These are phyloP conservation scores for Acronicta psi DNA, from an alignment of 2,888 invertebrate genomes.

Conservation along the genomic window DNA sequence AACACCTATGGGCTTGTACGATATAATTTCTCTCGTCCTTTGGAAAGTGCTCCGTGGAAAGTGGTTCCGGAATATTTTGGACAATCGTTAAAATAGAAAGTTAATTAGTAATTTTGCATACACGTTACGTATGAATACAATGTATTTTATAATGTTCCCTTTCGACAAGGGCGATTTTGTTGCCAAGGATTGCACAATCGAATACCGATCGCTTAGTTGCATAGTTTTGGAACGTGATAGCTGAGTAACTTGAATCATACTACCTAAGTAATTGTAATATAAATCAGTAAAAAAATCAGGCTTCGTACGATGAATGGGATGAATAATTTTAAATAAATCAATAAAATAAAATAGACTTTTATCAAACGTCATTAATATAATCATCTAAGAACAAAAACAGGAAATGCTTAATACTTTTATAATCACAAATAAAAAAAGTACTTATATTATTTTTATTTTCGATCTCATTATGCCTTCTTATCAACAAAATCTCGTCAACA, in stretches of 20 bases:
- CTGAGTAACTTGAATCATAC: background rate
- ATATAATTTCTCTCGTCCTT: constrained; percentile 87
- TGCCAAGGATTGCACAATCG: constrained; percentile 30
- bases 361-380: background rate
- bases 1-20: constrained; percentile 74
- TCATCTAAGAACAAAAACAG: background rate
- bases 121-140: constrained; percentile 54
- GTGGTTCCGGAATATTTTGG: constrained; percentile 84
- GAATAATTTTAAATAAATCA: too few relatives aligned
- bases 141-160: constrained; percentile 42
- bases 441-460: too few relatives aligned
- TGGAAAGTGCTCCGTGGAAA: constrained; percentile 84
- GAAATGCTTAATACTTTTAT: background rate
- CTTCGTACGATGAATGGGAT: too few relatives aligned
- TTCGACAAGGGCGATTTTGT: constrained; percentile 25
- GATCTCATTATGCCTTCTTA: too few relatives aligned
- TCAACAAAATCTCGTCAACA: too few relatives aligned
- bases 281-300: background rate
- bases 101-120: constrained; percentile 68
- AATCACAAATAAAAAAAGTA: too few relatives aligned
- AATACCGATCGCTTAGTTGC: constrained; percentile 4
- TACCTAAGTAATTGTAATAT: background rate
- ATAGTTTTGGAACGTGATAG: constrained; percentile 2
- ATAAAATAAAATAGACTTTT: too few relatives aligned
- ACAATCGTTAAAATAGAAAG: constrained; percentile 83